Evolutionary conservation across 2,797 vertebrate species (phyloP).

Genomic region (Euphonia xanthogaster): DNA sequence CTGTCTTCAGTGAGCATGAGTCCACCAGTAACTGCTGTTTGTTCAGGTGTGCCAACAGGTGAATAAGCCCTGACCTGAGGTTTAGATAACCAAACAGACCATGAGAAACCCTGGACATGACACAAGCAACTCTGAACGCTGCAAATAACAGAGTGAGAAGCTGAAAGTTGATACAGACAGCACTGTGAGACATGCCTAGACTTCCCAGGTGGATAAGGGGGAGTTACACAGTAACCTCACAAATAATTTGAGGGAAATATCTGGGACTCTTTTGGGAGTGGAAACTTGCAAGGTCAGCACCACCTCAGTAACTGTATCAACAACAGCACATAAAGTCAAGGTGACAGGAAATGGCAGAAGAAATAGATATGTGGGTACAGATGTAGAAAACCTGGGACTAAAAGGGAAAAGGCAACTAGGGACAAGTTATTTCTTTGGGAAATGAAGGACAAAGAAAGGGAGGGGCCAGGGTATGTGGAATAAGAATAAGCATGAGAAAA

Average conservation of each 20-base stretch:
- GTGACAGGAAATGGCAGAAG: background rate
- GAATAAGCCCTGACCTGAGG: background rate
- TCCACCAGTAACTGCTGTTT: background rate
- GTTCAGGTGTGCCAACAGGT: background rate
- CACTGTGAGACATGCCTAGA: background rate
- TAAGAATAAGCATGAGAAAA: background rate
- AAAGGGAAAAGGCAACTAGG: background rate
- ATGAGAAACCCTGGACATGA: background rate
- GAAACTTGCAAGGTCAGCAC: background rate
- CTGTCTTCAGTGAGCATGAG: background rate
- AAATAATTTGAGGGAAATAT: background rate
- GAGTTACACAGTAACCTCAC: background rate
- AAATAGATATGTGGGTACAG: background rate
- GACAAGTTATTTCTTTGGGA: background rate
- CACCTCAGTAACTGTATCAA: background rate
- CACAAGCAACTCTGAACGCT: background rate
- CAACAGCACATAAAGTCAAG: background rate
- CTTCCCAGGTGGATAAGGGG: background rate
- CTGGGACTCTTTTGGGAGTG: background rate
- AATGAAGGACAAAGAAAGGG: background rate
- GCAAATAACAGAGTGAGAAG: background rate
- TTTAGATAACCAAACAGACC: background rate
- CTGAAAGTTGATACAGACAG: background rate
- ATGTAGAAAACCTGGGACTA: background rate
- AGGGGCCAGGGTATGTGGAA: background rate